Evolutionary conservation across 1,140 invertebrate genomes (phyloP), one percentile per base, ranked within the genome.

Genomic region (Thaumatotibia leucotreta): DNA sequence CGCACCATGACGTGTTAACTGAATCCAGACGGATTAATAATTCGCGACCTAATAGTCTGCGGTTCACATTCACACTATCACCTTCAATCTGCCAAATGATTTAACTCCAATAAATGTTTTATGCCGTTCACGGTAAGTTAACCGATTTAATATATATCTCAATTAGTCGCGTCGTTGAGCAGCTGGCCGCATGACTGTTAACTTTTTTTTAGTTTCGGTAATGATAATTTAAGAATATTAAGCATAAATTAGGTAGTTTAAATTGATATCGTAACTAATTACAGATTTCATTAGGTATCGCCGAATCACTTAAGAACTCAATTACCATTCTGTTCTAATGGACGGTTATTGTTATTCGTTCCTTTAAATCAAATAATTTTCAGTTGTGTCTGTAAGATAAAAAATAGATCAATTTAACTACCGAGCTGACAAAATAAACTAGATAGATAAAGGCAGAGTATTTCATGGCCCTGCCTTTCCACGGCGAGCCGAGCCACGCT

Each of bases 401-500:
- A n/a, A n/a, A n/a, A 58, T 58, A 9, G 27, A 58, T 58, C 52
- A 14, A 24, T 58, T 14, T 9, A 29, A 58, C 52, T 58, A 27
- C n/a, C 27, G 23, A 58, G 52, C 24, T 27, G 52, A 58, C 27
- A 58, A 58, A 58, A 58, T 58, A 33, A 17, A 63, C 35, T 27
- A 39, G 61, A 63, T 17, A 63, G 35, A 33, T 58, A 24, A 58
- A 58, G 29, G 31, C 11, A 63, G 27, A 62, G 27, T 31, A 33
- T 33, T 63, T 22, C 31, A 33, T 63, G 32, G 61, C 61, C 31
- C 29, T 35, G 31, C 31, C 31, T 22, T 63, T 35, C 61, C 4
- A 63, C 61, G 31, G 11, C 52, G 52, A 58, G n/a, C n/a, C 39
- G 61, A 65, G 45, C 23, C 61, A 65, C 65, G 70, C 66, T 69